Evolutionary conservation across 2,113 vertebrate species (phyloP), one percentile per base, ranked within the genome.

Genomic region (Leptodactylus fuscus): DNA sequence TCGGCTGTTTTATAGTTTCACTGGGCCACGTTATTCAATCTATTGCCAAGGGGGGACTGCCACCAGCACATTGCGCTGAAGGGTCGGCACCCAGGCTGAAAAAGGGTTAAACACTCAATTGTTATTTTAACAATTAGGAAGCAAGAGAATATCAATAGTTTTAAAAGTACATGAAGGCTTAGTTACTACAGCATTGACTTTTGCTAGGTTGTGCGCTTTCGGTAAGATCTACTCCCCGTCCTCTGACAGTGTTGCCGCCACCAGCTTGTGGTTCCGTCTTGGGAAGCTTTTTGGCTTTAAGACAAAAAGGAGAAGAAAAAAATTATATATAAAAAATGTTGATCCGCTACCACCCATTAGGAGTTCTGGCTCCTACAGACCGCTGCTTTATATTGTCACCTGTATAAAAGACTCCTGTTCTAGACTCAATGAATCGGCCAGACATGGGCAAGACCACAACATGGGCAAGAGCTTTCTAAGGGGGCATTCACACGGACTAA

Each of bases 121-220:
- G 94, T 94, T 94, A 92, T 94, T 80, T 80, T 93, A 92, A 94
- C 92, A 92, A 93, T 93, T 94, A 92, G 93, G 91, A 92, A 93
- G 92, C 92, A 93, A 92, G 91, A 91, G 90, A 91, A 88, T 92
- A 91, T 91, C 91, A 92, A 92, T 90, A 92, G 89, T 91, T 93
- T 91, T 89, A 91, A 91, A 80, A 91, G 90, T 87, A 88, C 89
- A 74, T 87, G 90, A 91, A 88, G 81, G 87, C 83, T 95, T 96
- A 99, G 96, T 97, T 98, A 95, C 94, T 97, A 94, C 97, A 98
- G 93, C 97, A 99, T 92, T 96, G 92, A 88, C 94, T 96, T 94
- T 96, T 97, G 93, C 94, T 90, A 90, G 95, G 95, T 90, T 97
- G 97, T 73, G 96, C 94, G 48, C 97, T 94, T 93, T 99, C 97